A percentile compares a stretch with the other conserved stretches of the same genome.
These are phyloP conservation scores for Plemyria rubiginata DNA, from an alignment of 2,888 invertebrate genomes.

Conservation along the genomic window DNA sequence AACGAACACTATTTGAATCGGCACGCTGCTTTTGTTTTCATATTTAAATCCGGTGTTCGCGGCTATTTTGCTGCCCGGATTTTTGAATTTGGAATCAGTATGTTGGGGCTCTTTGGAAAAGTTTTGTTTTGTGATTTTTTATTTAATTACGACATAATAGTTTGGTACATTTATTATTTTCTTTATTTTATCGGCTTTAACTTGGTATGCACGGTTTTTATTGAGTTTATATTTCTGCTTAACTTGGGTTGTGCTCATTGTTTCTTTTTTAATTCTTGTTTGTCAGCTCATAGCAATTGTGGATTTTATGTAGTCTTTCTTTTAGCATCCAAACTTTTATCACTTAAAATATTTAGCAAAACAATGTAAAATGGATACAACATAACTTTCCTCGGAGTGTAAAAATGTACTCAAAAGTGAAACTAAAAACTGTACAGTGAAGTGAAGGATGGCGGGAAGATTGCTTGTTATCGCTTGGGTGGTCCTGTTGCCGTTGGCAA, in stretches of 20 bases:
- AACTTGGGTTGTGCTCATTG: too few relatives aligned
- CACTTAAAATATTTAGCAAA: not conserved
- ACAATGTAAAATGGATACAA: constrained; percentile 37
- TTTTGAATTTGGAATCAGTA: constrained; percentile 24
- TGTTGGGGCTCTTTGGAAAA: constrained; percentile 21
- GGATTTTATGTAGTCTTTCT: not conserved
- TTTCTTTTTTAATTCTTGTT: too few relatives aligned
- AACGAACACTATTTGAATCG: constrained; percentile 46
- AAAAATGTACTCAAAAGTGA: constrained; percentile 71
- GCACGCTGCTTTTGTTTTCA: constrained; percentile 38
- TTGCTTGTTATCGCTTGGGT: constrained; percentile 74
- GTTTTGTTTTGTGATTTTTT: constrained; percentile 23
- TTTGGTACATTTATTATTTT: too few relatives aligned
- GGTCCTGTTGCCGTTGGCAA: constrained; percentile 82
- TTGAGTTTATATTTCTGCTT: not conserved
- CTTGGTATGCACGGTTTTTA: too few relatives aligned
- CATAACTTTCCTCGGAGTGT: constrained; percentile 58
- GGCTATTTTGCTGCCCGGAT: constrained; percentile 8
- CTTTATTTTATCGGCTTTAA: not conserved
- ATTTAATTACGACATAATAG: not conserved
- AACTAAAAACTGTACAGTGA: constrained; percentile 67
- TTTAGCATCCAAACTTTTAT: constrained; percentile 3
- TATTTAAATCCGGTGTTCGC: constrained; percentile 10
- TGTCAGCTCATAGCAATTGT: too few relatives aligned
- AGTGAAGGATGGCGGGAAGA: constrained; percentile 65